Evolutionary conservation across 2,113 vertebrate species (phyloP).

Genomic region (Caracal caracal): DNA sequence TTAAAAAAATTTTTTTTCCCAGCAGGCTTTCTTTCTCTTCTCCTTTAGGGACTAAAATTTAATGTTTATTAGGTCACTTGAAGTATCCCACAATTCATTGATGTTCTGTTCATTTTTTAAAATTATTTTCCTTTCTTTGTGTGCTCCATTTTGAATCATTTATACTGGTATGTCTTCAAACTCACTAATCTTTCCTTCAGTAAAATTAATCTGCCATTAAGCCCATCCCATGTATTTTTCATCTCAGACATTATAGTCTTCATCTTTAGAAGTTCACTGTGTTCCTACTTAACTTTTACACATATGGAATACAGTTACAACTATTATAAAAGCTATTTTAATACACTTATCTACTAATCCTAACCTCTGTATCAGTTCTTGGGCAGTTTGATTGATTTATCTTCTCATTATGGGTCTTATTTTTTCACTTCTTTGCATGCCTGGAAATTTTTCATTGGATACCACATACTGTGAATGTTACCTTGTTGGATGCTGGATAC

Average conservation of each 20-base stretch:
- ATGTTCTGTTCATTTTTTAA: not conserved
- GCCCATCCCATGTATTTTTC: not conserved
- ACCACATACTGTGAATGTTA: not conserved
- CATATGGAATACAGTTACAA: not conserved
- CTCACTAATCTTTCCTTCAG: not conserved
- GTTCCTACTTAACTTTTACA: not conserved
- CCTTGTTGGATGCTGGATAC: not conserved
- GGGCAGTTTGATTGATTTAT: not conserved
- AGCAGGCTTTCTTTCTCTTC: not conserved
- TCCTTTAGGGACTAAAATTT: not conserved
- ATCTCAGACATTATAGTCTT: not conserved
- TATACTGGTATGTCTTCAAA: not conserved
- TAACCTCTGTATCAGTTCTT: not conserved
- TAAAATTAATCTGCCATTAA: conserved; percentile 8
- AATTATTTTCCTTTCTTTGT: not conserved
- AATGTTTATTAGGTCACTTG: not conserved
- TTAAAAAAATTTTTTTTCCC: not conserved
- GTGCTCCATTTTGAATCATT: not conserved
- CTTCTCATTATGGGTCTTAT: not conserved
- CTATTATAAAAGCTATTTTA: not conserved
- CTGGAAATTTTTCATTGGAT: not conserved
- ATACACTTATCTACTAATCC: not conserved
- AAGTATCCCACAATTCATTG: not conserved
- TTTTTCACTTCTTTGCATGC: not conserved
- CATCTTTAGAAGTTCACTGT: not conserved